Evolutionary conservation across 2,888 invertebrate genomes (phyloP).

Genomic region (Galerucella pusilla): DNA sequence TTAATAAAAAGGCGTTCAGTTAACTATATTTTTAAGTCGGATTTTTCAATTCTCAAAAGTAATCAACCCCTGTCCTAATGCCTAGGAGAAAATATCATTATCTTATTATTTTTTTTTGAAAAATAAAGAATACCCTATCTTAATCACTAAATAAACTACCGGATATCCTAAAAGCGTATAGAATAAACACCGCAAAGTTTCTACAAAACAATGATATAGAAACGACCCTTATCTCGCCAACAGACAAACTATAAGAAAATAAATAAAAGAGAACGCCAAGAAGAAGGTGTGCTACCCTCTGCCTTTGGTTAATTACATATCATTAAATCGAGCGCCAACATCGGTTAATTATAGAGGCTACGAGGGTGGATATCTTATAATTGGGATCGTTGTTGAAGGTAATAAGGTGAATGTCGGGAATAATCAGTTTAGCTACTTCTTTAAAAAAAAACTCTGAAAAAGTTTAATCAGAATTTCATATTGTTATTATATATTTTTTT

Average conservation of each 20-base stretch:
- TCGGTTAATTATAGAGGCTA: conserved; percentile 61
- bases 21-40: too few species aligned
- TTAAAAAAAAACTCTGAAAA: conserved; percentile 2
- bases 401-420: conserved; percentile 27
- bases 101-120: conserved; percentile 23
- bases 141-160: conserved; percentile 1
- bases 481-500: too few species aligned
- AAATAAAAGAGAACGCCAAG: conserved; percentile 46
- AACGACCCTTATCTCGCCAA: conserved; percentile 1
- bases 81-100: too few species aligned
- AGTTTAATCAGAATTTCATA: neutral
- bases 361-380: conserved; percentile 46
- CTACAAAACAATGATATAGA: neutral
- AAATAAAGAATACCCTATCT: neutral
- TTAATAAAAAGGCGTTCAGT: too few species aligned
- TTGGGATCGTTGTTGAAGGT: conserved; percentile 34
- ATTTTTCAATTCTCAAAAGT: too few species aligned
- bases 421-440: conserved; percentile 11
- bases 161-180: neutral
- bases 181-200: neutral
- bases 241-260: conserved; percentile 47
- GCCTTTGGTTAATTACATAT: conserved; percentile 60
- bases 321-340: conserved; percentile 56
- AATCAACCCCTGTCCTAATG: too few species aligned
- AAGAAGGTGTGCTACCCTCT: conserved; percentile 56